Evolutionary conservation across 1,140 invertebrate genomes (phyloP).

Genomic region (Callitettix versicolor): DNA sequence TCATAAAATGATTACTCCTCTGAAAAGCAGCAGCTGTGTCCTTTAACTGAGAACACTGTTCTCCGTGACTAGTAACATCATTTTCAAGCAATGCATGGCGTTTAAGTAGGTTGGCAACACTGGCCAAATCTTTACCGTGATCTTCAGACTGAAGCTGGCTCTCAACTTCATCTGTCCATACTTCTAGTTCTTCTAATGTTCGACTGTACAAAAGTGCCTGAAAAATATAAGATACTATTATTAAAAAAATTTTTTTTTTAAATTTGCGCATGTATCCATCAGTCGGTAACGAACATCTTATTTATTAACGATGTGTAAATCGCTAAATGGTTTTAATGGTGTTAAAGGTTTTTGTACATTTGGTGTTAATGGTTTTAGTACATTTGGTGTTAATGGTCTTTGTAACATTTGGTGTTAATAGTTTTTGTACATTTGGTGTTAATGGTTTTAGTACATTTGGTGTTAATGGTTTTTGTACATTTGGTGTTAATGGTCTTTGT

Average conservation of each 20-base stretch:
- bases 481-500: no score
- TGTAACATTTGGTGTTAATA: no score
- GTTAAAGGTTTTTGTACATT: no score
- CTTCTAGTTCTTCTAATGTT: constrained; percentile 77
- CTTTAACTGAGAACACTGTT: constrained; percentile 65
- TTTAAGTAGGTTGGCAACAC: constrained; percentile 73
- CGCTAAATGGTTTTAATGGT: no score
- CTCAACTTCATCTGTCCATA: constrained; percentile 84
- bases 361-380: no score
- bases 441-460: no score
- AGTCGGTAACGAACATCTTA: no score
- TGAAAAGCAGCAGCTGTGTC: constrained; percentile 63
- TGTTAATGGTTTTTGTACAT: no score
- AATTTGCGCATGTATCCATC: no score
- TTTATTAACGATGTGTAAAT: no score
- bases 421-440: no score
- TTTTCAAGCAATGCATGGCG: constrained; percentile 74
- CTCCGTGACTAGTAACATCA: constrained; percentile 66
- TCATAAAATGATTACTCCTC: constrained; percentile 70
- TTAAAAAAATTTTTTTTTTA: not conserved
- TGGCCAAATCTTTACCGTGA: constrained; percentile 73
- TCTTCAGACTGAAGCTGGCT: constrained; percentile 69
- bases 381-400: no score
- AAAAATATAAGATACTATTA: not conserved
- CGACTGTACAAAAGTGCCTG: constrained; percentile 72